Base-by-base conservation (phyloP, 1,140 invertebrate species). In the Drosophila punjabiensis region DNA sequence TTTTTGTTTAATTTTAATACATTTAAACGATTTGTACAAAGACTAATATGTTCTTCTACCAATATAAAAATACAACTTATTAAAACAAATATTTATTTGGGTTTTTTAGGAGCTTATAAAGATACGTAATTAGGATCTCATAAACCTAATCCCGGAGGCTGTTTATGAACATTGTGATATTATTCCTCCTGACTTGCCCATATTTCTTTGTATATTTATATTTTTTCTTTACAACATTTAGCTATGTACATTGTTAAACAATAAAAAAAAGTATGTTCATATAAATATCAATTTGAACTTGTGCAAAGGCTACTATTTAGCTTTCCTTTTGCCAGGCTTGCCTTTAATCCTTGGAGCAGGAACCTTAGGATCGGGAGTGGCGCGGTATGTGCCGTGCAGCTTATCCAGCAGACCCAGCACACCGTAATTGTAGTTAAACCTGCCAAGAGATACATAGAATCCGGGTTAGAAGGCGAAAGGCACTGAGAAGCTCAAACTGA, bases 341-440 rank as follows among this genome's bases (percentile, higher is more conserved):
- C 33, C 37, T 14, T 47, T 58, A 20, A 55, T 52, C 47, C n/a
- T 59, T 41, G 11, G 11, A 7, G 6, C 32, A 32, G 24, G 30
- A 28, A 1, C 32, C 41, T 74, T 80, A 18, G 76, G 39, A 14
- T 68, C 50, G 2, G 41, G 7, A 3, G 61, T 35, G 11, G 39
- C 52, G 18, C 69, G 77, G 52, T 87, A 92, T 8, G 97, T 98
- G 9, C 97, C 97, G 83, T 98, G 97, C 1, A 98, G 92, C 50
- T 96, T 95, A 87, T 98, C 97, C 64, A 98, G 92, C 28, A 98
- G 95, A 5, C 97, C 97, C 28, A 98, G 93, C 1, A 98, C 96
- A 7, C 97, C 97, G 90, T 95, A 98, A 91, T 97, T 97, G 81
- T 98, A 96, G 81, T 96, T 97, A 87, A 97, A 97, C 85, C 96